These are phyloP conservation scores for Oncopodura yosiiana DNA, from an alignment of 1,140 invertebrate genomes.

Conservation along the genomic window DNA sequence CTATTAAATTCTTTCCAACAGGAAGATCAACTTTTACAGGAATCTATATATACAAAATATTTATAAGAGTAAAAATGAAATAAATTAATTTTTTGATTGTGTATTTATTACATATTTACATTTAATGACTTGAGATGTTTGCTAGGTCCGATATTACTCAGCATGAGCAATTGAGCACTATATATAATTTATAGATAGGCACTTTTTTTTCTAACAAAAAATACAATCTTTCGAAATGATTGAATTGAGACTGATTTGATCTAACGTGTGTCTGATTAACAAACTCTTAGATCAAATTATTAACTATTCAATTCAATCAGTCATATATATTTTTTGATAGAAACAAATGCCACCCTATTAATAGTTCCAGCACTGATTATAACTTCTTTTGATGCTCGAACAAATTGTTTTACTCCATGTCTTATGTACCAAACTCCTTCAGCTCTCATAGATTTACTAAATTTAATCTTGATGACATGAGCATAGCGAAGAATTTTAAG, in stretches of 20 bases:
- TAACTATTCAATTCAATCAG: too few relatives aligned
- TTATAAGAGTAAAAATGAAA: too few relatives aligned
- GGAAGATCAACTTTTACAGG: constrained; percentile 12
- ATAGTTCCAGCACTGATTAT: constrained; percentile 65
- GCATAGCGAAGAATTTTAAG: constrained; percentile 38
- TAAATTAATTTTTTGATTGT: too few relatives aligned
- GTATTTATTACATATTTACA: too few relatives aligned
- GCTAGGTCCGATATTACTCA: constrained; percentile 41
- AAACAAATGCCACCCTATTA: constrained; percentile 64
- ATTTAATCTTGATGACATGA: constrained; percentile 13
- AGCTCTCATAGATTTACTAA: constrained; percentile 38
- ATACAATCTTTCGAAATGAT: too few relatives aligned
- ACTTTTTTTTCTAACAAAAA: too few relatives aligned
- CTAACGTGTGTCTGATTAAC: too few relatives aligned
- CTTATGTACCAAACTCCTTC: constrained; percentile 53
- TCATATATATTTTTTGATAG: too few relatives aligned
- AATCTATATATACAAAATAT: background rate
- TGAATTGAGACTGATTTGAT: too few relatives aligned
- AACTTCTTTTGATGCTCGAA: constrained; percentile 58
- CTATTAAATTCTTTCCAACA: constrained; percentile 44
- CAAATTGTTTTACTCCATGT: constrained; percentile 44
- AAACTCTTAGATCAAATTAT: too few relatives aligned
- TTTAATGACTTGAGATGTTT: constrained; percentile 17
- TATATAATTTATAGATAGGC: too few relatives aligned
- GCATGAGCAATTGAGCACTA: constrained; percentile 37